These are phyloP conservation scores for Brachyistius frenatus DNA, from an alignment of 2,113 vertebrate species.

Conservation along the genomic window DNA sequence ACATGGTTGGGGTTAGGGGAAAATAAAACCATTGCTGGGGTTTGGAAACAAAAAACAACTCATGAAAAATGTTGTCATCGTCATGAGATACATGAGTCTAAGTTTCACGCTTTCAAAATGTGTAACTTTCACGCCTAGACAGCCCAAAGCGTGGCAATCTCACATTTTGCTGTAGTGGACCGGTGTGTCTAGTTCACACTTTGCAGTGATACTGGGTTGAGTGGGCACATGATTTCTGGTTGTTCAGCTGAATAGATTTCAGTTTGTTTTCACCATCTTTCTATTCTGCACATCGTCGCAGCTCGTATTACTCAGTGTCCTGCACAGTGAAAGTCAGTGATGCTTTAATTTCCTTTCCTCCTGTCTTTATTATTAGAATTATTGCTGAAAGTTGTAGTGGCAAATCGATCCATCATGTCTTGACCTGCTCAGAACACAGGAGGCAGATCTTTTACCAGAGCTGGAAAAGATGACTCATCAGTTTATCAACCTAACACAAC, in stretches of 20 bases:
- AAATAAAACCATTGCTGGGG: no score
- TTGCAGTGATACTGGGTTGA: background rate
- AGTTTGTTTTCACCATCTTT: background rate
- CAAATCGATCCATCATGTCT: background rate
- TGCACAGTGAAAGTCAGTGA: background rate
- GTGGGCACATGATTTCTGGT: background rate
- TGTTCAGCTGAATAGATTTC: background rate
- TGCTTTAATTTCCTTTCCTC: conserved; percentile 2
- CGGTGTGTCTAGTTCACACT: no score
- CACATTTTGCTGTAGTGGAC: no score
- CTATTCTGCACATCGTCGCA: background rate
- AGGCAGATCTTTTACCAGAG: background rate
- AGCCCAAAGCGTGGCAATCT: no score
- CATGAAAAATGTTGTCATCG: no score
- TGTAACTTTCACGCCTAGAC: no score
- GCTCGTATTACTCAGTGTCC: conserved; percentile 3
- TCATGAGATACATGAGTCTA: no score
- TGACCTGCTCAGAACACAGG: background rate
- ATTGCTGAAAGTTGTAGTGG: background rate
- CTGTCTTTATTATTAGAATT: conserved; percentile 7
- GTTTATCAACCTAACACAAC: background rate
- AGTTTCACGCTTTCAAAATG: no score
- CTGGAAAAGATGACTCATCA: background rate
- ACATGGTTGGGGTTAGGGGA: no score
- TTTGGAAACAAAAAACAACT: no score